These are phyloP conservation scores for Scomber colias DNA, from an alignment of 2,113 vertebrate genomes.

Conservation along the genomic window DNA sequence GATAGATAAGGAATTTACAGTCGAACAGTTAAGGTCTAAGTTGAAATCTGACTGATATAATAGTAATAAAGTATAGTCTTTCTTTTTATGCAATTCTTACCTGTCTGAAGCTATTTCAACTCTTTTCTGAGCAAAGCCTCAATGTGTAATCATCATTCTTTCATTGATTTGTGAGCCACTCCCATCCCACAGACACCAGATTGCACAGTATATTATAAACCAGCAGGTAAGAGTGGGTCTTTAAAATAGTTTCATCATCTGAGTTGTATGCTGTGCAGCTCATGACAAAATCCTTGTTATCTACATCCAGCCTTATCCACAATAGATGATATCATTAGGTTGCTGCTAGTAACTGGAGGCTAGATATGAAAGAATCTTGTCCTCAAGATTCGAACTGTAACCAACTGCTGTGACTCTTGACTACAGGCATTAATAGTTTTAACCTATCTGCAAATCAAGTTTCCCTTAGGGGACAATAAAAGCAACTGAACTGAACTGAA, in stretches of 20 bases:
- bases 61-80: background rate
- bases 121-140: background rate
- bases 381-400: slow-evolving; percentile 32
- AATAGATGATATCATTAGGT: slow-evolving; percentile 56
- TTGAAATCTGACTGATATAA: slow-evolving; percentile 7
- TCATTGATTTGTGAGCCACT: slow-evolving; percentile 29
- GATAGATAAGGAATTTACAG: background rate
- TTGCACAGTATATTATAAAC: slow-evolving; percentile 10
- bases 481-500: too few relatives aligned
- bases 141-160: background rate
- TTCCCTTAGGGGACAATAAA: too few relatives aligned
- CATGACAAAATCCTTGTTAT: slow-evolving; percentile 50
- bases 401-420: slow-evolving; percentile 50
- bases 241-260: slow-evolving; percentile 52
- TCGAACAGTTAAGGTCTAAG: slow-evolving; percentile 1
- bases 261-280: slow-evolving; percentile 25
- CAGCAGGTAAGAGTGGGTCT: slow-evolving; percentile 29
- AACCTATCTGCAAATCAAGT: too few relatives aligned
- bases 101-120: background rate
- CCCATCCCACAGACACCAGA: background rate
- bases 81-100: background rate
- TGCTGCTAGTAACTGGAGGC: slow-evolving; percentile 28
- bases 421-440: slow-evolving; percentile 17
- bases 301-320: slow-evolving; percentile 26
- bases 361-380: slow-evolving; percentile 48